phyloP scores from a whole-genome alignment of 2,797 vertebrate species.

The Alcedo atthis region DNA sequence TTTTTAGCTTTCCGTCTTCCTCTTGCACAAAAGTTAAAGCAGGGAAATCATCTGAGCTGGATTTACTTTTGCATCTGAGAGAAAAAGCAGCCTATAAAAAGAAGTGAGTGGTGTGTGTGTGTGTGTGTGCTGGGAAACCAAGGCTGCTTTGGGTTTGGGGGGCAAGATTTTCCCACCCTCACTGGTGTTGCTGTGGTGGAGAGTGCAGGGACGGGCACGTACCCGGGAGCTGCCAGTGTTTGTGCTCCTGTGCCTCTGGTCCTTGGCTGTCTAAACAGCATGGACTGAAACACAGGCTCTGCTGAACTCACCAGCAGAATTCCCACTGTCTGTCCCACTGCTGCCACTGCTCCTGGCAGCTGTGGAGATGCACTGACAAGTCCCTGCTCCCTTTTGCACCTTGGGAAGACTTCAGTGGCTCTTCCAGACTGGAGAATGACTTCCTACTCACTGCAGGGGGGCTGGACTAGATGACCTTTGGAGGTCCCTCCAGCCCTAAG shows the following conservation, averaged over 20 bases:
- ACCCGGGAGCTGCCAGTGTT: fast-evolving
- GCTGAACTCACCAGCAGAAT: not conserved
- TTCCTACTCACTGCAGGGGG: not conserved
- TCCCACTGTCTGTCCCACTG: not conserved
- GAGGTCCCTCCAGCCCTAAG: too few species aligned
- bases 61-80: conserved; percentile 50
- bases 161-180: not conserved
- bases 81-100: conserved; percentile 52
- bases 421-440: not conserved
- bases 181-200: not conserved
- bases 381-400: not conserved
- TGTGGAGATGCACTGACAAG: not conserved
- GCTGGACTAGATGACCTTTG: too few species aligned
- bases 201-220: not conserved
- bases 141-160: not conserved
- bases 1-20: conserved; percentile 69
- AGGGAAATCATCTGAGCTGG: conserved; percentile 62
- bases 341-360: not conserved
- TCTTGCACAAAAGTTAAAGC: conserved; percentile 63
- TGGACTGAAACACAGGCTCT: not conserved
- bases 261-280: not conserved
- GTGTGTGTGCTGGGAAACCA: not conserved
- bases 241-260: not conserved
- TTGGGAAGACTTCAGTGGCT: not conserved
- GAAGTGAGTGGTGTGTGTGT: not conserved